These are phyloP conservation scores for Pocota personata DNA, from an alignment of 2,888 invertebrate genomes.

Conservation along the genomic window DNA sequence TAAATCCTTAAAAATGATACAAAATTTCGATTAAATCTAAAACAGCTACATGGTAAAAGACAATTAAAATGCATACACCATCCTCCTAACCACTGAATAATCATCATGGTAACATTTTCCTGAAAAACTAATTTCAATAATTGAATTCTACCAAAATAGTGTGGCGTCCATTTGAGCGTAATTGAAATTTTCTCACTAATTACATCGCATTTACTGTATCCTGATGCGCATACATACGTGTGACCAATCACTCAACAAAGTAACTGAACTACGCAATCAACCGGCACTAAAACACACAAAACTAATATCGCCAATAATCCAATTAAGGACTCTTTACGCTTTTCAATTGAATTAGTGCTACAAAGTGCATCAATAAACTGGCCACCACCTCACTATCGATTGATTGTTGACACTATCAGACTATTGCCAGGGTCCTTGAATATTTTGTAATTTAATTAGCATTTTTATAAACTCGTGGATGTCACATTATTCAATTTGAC, in stretches of 20 bases:
- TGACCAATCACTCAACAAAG: slow-evolving; percentile 53
- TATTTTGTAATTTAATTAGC: slow-evolving; percentile 53
- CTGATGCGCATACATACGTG: neutral
- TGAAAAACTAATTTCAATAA: slow-evolving; percentile 53
- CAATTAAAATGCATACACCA: neutral
- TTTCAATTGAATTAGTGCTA: slow-evolving; percentile 65
- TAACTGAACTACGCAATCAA: slow-evolving; percentile 39
- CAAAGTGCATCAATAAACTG: slow-evolving; percentile 55
- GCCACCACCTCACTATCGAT: neutral
- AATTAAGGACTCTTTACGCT: slow-evolving; percentile 64
- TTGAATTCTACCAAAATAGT: slow-evolving; percentile 49
- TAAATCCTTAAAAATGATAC: too few species aligned
- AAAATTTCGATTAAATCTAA: neutral
- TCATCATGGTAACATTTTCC: neutral
- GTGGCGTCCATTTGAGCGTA: slow-evolving; percentile 39
- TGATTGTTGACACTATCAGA: slow-evolving; percentile 37
- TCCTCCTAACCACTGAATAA: neutral
- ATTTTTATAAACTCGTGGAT: neutral
- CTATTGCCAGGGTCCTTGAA: neutral
- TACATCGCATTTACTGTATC: slow-evolving; percentile 33
- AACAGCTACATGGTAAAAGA: neutral
- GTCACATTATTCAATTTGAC: slow-evolving; percentile 4
- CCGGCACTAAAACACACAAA: slow-evolving; percentile 34
- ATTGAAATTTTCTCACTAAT: slow-evolving; percentile 55
- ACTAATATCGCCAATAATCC: slow-evolving; percentile 67